Conservation (phyloP, 2,113 vertebrate species). For the Excalfactoria chinensis region DNA sequence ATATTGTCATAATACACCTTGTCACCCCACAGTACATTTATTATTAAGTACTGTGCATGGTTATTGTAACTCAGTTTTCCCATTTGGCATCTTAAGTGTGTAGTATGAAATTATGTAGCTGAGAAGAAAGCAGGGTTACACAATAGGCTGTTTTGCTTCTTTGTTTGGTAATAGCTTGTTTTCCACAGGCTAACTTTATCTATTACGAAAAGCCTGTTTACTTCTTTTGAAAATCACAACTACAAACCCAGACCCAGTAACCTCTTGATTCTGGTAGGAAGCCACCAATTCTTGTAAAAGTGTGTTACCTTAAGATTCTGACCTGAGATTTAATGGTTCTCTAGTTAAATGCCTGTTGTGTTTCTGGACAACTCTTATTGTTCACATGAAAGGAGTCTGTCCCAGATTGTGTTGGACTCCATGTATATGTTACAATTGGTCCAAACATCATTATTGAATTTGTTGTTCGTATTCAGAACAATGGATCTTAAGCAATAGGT, state of each 20-base stretch:
- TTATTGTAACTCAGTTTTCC: background rate
- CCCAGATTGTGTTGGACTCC: background rate
- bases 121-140: background rate
- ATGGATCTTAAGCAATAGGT: background rate
- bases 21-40: background rate
- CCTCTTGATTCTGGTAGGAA: background rate
- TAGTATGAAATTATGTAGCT: background rate
- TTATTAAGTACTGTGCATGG: background rate
- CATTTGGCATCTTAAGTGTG: background rate
- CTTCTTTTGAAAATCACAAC: background rate
- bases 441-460: background rate
- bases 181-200: slow-evolving; percentile 25
- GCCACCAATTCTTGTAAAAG: background rate
- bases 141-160: background rate
- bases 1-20: background rate
- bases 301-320: background rate
- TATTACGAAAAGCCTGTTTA: background rate
- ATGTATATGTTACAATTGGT: background rate
- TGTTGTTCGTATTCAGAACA: background rate
- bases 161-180: background rate
- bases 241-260: background rate
- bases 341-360: background rate
- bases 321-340: background rate
- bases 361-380: slow-evolving; percentile 21
- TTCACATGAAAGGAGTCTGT: background rate